Evolutionary conservation across 2,113 vertebrate genomes (phyloP), one percentile per base, ranked within the genome.

Genomic region (Sebastes fasciatus): DNA sequence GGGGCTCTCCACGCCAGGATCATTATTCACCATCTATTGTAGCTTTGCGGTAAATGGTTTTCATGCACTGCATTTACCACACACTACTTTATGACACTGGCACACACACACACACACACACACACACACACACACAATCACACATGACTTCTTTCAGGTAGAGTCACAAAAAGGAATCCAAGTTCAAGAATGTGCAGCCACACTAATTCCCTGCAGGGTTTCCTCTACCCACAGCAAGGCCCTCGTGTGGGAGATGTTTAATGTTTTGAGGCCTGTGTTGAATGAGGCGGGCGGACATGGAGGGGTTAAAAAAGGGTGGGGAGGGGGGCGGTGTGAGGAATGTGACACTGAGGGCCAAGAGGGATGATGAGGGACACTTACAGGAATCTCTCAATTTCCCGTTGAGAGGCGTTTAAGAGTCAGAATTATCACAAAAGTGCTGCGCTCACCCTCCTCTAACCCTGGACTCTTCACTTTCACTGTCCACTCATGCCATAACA

Each of bases 351-450:
- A 71, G 43, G 79, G 83, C 89, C 87, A 90, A 87, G 79, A 83
- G 71, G 66, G 80, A 90, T 81, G 74, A 85, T 82, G 89, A 91
- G 74, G 87, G 74, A 88, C 81, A 82, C 84, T 92, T 87, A 79
- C 70, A 85, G 86, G 92, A 94, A 92, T 92, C 92, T 89, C 80
- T 83, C 82, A 82, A 83, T 91, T 92, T 92, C 92, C 91, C 62
- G 71, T 77, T 17, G 46, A 79, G 84, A 89, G 74, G 80, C 49
- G 45, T 65, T 82, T 62, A 79, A 83, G 62, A 86, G 67, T 85
- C 72, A 54, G 73, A 87, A 84, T 83, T 48, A 82, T 79, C 71
- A 49, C 54, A 43, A 61, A 68, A 69, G 2, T 26, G 16, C 57
- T 49, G 45, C 11, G 19, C 80, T 88, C 65, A 55, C 57, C 78